These are phyloP conservation scores for Pampus argenteus DNA, from an alignment of 2,797 vertebrate species.

Conservation along the genomic window DNA sequence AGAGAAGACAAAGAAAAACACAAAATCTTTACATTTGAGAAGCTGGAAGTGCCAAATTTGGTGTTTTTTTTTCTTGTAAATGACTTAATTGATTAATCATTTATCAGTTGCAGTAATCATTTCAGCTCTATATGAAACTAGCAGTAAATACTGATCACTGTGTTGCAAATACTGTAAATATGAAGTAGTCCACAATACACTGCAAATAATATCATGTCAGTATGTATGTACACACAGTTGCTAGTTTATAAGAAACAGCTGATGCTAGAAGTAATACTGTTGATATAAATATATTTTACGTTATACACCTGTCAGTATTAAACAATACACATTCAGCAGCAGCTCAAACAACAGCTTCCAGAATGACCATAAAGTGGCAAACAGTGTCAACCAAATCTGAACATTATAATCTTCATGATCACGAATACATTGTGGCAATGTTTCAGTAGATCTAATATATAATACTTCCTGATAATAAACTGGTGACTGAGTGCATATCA, in stretches of 20 bases:
- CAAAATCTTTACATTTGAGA: neutral
- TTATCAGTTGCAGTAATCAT: too few relatives aligned
- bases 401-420: neutral
- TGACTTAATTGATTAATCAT: neutral
- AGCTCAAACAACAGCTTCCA: neutral
- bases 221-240: neutral
- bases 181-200: neutral
- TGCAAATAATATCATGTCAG: neutral
- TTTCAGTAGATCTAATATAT: neutral
- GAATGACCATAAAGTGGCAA: neutral
- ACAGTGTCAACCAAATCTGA: neutral
- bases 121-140: neutral
- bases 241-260: neutral
- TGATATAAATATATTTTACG: too few relatives aligned
- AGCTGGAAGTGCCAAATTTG: neutral
- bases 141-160: neutral
- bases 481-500: neutral
- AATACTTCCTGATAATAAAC: neutral
- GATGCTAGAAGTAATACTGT: neutral
- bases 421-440: neutral
- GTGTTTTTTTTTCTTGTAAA: neutral
- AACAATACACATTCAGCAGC: neutral
- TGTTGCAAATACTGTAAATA: neutral
- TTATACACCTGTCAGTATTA: neutral
- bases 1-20: neutral